Percentiles rank a stretch among this genome's conserved stretches.
Conservation (phyloP, 2,113 vertebrate genomes). For the Melierax canorus region DNA sequence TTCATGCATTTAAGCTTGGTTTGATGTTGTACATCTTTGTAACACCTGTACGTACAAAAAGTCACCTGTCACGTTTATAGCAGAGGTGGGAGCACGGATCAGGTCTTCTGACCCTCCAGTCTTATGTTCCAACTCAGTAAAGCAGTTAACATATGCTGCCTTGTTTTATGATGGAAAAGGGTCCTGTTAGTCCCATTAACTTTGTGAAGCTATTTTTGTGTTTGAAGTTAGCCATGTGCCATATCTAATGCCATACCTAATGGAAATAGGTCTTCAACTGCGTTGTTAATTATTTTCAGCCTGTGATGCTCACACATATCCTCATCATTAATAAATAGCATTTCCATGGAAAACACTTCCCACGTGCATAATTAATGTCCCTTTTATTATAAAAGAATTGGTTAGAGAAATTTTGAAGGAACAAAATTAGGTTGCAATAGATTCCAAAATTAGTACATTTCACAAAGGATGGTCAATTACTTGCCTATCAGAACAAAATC, state of each 20-base stretch:
- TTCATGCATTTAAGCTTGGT: accelerated
- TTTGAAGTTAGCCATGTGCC: background rate
- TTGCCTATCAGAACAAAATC: background rate
- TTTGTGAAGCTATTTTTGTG: background rate
- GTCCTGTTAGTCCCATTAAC: background rate
- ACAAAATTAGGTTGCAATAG: background rate
- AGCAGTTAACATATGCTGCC: background rate
- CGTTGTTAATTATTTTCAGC: background rate
- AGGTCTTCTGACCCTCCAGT: background rate
- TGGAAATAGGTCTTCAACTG: background rate
- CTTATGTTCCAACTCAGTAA: background rate
- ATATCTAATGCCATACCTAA: background rate
- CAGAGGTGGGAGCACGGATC: background rate
- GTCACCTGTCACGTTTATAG: background rate
- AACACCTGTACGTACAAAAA: accelerated
- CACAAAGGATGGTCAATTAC: background rate
- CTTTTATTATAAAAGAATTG: background rate
- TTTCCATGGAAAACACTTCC: background rate
- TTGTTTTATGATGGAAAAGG: background rate
- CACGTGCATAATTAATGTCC: accelerated
- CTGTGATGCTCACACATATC: background rate
- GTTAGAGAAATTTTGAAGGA: background rate
- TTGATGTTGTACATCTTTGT: background rate
- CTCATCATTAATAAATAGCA: background rate
- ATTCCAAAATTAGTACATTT: background rate